A percentile compares a stretch with the other conserved stretches of the same genome.
These are phyloP conservation scores for Pseudopodoces humilis DNA, from an alignment of 2,113 vertebrate genomes.

Conservation along the genomic window DNA sequence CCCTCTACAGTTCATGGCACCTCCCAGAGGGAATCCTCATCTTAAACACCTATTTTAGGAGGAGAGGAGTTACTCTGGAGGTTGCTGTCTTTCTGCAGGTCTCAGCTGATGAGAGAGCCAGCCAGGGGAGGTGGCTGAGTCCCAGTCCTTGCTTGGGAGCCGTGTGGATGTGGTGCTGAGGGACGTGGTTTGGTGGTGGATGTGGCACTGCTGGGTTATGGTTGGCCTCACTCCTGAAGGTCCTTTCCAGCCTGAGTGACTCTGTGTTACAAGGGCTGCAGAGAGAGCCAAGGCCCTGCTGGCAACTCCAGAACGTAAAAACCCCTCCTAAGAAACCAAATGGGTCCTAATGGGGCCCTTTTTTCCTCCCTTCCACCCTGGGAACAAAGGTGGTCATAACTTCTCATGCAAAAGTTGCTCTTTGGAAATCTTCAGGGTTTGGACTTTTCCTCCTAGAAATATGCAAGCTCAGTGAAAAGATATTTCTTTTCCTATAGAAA, in stretches of 20 bases:
- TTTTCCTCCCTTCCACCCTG: not conserved
- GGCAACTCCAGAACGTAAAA: not conserved
- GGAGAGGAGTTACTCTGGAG: not conserved
- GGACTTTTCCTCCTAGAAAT: not conserved
- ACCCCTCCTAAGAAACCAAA: fast-evolving
- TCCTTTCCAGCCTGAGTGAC: not conserved
- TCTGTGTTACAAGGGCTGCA: not conserved
- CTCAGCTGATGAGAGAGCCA: not conserved
- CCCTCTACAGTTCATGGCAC: not conserved
- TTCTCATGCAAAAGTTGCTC: not conserved
- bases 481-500: not conserved
- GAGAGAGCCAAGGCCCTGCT: not conserved
- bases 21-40: not conserved
- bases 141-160: not conserved
- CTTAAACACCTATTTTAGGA: not conserved
- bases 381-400: not conserved
- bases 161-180: not conserved
- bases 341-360: fast-evolving
- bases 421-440: not conserved
- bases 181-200: not conserved
- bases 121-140: not conserved
- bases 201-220: fast-evolving
- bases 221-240: not conserved
- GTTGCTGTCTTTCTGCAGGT: not conserved
- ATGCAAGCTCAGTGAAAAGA: not conserved